Evolutionary conservation across 2,113 vertebrate genomes (phyloP).

Genomic region (Atlantisia rogersi): DNA sequence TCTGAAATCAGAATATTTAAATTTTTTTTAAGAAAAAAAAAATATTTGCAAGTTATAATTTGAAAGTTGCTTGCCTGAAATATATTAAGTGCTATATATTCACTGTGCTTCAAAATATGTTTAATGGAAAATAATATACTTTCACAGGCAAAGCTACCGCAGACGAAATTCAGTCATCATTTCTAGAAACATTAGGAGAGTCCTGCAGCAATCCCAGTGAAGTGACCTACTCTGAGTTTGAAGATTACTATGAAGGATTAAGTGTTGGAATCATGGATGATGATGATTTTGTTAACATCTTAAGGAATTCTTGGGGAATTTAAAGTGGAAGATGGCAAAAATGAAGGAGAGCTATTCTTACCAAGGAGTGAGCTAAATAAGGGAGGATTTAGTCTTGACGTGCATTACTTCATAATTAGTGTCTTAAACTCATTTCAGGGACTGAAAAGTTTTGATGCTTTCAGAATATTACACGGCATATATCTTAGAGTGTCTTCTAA

Average conservation of each 20-base stretch:
- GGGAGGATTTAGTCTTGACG: background rate
- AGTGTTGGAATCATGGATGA: conserved; percentile 75
- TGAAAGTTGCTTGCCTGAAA: background rate
- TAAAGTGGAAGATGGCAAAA: conserved; percentile 39
- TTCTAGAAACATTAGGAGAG: conserved; percentile 77
- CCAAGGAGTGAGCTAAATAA: background rate
- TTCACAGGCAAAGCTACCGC: conserved; percentile 75
- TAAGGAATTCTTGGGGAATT: conserved; percentile 81
- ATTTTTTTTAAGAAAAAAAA: background rate
- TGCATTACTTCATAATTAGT: background rate
- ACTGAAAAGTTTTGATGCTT: background rate
- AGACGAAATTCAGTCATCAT: conserved; percentile 75
- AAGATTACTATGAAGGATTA: conserved; percentile 86
- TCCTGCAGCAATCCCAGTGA: conserved; percentile 69
- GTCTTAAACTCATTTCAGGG: background rate
- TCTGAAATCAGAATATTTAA: background rate
- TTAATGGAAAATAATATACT: conserved; percentile 22
- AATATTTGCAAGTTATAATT: background rate
- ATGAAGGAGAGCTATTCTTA: background rate
- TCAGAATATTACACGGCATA: background rate
- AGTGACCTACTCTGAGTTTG: conserved; percentile 83
- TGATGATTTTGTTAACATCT: conserved; percentile 78
- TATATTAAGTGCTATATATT: background rate
- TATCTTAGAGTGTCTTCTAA: background rate
- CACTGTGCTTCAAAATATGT: background rate